These are phyloP conservation scores for Volucella inanis DNA, from an alignment of 2,888 invertebrate species.

Conservation along the genomic window DNA sequence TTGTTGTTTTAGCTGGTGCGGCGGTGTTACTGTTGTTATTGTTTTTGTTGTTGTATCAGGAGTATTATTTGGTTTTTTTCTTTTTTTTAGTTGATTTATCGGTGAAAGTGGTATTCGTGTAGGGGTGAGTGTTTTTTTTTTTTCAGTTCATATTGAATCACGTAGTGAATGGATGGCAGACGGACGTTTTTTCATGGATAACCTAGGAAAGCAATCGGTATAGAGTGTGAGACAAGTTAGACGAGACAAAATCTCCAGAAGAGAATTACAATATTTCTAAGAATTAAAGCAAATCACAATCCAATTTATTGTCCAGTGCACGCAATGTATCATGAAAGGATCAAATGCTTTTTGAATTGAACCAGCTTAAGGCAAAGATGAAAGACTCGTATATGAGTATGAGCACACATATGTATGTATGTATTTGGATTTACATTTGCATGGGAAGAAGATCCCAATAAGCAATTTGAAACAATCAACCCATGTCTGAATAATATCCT, in stretches of 20 bases:
- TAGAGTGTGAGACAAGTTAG: constrained; percentile 37
- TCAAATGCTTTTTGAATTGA: too few species aligned
- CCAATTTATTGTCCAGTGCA: too few species aligned
- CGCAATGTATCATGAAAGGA: too few species aligned
- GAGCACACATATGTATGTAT: too few species aligned
- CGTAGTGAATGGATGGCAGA: constrained; percentile 41
- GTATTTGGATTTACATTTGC: too few species aligned
- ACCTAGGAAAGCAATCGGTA: not conserved
- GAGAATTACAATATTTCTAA: not conserved
- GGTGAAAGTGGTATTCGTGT: constrained; percentile 53
- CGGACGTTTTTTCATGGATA: constrained; percentile 14
- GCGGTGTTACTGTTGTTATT: constrained; percentile 30
- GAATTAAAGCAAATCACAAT: too few species aligned
- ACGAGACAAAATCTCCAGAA: not conserved
- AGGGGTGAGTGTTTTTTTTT: constrained; percentile 39
- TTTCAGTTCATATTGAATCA: constrained; percentile 49
- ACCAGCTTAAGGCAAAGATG: too few species aligned
- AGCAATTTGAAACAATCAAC: not conserved
- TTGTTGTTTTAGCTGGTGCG: constrained; percentile 13
- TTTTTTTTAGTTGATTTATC: constrained; percentile 62
- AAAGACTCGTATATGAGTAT: too few species aligned
- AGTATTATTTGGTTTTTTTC: constrained; percentile 1
- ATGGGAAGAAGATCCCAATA: not conserved
- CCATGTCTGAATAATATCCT: constrained; percentile 6
- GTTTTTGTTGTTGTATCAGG: not conserved